Evolutionary conservation across 1,140 invertebrate genomes (phyloP).

Genomic region (Lepidurus apus): DNA sequence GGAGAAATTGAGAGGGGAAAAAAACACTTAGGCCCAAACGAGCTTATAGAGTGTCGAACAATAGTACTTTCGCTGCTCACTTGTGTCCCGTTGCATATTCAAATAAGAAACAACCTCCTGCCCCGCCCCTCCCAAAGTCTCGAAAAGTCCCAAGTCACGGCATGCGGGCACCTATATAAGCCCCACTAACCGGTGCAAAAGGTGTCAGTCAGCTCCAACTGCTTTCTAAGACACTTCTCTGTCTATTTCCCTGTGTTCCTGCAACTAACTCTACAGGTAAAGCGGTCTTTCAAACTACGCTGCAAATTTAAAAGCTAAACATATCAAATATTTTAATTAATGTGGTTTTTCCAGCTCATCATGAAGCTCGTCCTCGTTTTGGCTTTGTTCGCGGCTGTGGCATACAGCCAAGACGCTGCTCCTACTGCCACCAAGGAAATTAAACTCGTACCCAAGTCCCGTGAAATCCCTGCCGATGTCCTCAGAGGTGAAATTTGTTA

Average conservation of each 20-base stretch:
- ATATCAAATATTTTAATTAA: neutral
- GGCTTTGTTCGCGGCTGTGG: slow-evolving; percentile 22
- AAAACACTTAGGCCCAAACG: slow-evolving; percentile 14
- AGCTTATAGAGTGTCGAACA: neutral
- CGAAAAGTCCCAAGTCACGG: neutral
- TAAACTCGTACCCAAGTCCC: slow-evolving; percentile 52
- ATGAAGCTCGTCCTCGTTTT: slow-evolving; percentile 32
- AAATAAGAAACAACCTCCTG: slow-evolving; percentile 6
- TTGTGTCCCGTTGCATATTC: neutral
- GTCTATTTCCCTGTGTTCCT: neutral
- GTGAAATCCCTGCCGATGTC: slow-evolving; percentile 77
- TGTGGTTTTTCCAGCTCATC: neutral
- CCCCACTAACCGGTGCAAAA: neutral
- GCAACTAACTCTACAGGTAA: neutral
- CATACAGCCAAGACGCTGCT: slow-evolving; percentile 22
- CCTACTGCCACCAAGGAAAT: slow-evolving; percentile 6
- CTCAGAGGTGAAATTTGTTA: slow-evolving; percentile 59
- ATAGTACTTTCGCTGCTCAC: neutral
- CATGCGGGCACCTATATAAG: neutral
- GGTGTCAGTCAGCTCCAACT: slow-evolving; percentile 9
- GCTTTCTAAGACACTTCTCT: neutral
- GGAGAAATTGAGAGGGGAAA: neutral
- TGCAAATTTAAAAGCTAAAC: neutral
- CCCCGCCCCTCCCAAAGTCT: neutral
- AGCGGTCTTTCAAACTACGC: neutral